Percentiles rank a stretch among this genome's conserved stretches.
Conservation (phyloP, 2,888 invertebrate species). For the Urechis unicinctus region DNA sequence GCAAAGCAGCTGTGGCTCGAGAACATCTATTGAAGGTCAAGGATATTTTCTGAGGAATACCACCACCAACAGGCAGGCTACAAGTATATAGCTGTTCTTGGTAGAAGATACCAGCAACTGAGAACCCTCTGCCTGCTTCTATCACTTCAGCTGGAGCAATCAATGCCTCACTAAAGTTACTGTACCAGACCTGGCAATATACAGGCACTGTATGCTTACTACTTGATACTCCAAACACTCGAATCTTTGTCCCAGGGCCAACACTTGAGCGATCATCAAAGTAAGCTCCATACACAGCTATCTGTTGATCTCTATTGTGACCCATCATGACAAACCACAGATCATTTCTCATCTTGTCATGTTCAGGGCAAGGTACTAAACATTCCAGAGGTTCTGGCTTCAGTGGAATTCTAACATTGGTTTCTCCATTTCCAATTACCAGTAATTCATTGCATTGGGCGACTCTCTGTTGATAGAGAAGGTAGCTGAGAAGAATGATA, state of each 20-base stretch:
- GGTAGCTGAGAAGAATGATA: no score
- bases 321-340: not conserved
- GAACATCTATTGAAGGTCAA: constrained; percentile 7
- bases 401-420: no score
- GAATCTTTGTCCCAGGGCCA: not conserved
- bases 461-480: no score
- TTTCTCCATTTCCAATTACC: no score
- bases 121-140: constrained; percentile 11
- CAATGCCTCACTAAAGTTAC: constrained; percentile 2
- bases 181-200: constrained; percentile 13
- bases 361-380: no score
- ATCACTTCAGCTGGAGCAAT: constrained; percentile 3
- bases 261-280: constrained; percentile 5
- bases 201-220: not conserved
- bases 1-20: not conserved
- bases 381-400: no score
- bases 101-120: not conserved
- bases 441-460: no score
- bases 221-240: constrained; percentile 10
- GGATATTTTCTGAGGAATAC: constrained; percentile 8
- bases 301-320: not conserved
- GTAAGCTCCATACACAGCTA: constrained; percentile 8
- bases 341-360: no score
- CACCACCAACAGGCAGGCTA: not conserved
- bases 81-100: constrained; percentile 15